Evolutionary conservation across 92 coral and sea anemone species (phyloP).

Genomic region (Parazoanthus darwini): DNA sequence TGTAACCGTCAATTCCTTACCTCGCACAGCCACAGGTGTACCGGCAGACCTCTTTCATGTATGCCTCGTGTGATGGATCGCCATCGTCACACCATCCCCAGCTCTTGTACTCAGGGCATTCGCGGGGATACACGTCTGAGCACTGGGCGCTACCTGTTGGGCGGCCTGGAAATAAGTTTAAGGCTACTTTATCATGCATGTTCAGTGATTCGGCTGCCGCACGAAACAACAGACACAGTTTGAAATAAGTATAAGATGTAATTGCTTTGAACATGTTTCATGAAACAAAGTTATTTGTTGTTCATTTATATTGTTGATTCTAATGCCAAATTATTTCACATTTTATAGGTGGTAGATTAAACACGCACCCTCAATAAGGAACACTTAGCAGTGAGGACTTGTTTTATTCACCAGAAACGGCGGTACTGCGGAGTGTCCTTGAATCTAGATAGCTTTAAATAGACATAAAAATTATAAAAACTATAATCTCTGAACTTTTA

Average conservation of each 20-base stretch:
- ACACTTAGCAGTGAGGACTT: no score
- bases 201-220: neutral
- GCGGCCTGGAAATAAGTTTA: neutral
- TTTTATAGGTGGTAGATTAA: no score
- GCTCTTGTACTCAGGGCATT: slow-evolving; percentile 62
- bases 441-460: no score
- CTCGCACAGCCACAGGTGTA: slow-evolving; percentile 68
- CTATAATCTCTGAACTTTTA: no score
- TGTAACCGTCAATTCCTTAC: slow-evolving; percentile 1
- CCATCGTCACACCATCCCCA: slow-evolving; percentile 66
- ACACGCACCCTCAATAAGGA: no score
- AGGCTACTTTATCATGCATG: neutral
- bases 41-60: slow-evolving; percentile 75
- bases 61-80: slow-evolving; percentile 54
- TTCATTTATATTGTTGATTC: no score
- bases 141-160: slow-evolving; percentile 44
- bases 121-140: slow-evolving; percentile 62
- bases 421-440: no score
- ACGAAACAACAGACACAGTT: neutral
- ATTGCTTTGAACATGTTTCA: neutral
- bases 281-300: no score
- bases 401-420: no score
- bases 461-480: no score
- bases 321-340: no score
- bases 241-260: no score